Base-by-base conservation (phyloP, 2,888 invertebrate genomes). In the Gibbula magus region DNA sequence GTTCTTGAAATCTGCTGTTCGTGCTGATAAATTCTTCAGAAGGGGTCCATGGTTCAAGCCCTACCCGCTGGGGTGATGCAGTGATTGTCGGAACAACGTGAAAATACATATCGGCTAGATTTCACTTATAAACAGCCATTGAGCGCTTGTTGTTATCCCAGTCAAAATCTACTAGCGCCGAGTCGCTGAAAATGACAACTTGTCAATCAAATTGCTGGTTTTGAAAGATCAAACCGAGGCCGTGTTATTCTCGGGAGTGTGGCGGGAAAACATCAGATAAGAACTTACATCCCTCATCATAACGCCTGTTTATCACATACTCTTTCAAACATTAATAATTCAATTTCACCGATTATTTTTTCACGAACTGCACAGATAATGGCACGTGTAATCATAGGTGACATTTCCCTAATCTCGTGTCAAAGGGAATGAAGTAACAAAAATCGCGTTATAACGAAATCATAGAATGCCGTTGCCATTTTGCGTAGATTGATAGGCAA, bases 181-280 rank as follows among this genome's bases (percentile, higher is more conserved):
- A 70, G 70, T 70, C 39, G 70, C 70, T 70, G 70, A 70, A 56
- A 70, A 70, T 70, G 70, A 70, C 70, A 70, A 70, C 70, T 20
- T 70, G 70, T 70, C 70, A 70, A 70, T 70, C 70, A 70, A 32
- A 70, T 39, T 70, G 35, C 39, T 70, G 25, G 70, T 70, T 61
- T 70, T 70, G 70, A 70, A 70, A 70, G 70, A 70, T 70, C 70
- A 70, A 70, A 70, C 70, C 39, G 35, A n/a, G 20, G 70, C 70
- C 20, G 70, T 70, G 39, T 70, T 70, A 70, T 70, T 70, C 70
- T 29, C 70, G 18, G 70, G n/a, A 70, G 39, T 39, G 70, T 70
- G 70, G 70, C 70, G 70, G 35, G 35, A 70, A 70, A 70, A 29
- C 20, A 70, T 39, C 35, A 70, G 70, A 70, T 39, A 70, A 70